A percentile compares a stretch with the other conserved stretches of the same genome.
phyloP scores from a whole-genome alignment of 2,888 invertebrate species.

The Gortyna flavago region DNA sequence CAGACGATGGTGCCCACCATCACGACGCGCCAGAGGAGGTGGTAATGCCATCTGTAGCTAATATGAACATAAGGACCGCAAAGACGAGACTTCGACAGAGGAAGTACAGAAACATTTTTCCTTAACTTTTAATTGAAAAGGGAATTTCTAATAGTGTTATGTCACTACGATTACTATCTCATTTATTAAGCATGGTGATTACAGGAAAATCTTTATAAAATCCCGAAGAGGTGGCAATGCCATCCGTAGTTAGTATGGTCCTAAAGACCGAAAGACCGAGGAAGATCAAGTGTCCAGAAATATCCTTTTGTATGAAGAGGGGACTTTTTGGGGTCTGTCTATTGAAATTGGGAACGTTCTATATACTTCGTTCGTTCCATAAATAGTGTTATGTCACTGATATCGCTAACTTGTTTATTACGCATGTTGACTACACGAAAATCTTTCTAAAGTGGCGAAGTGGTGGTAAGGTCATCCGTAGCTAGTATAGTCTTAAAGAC shows the following conservation, averaged over 20 bases:
- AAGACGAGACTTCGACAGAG: background rate
- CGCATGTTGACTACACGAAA: background rate
- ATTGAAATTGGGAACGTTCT: background rate
- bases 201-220: background rate
- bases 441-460: background rate
- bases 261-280: background rate
- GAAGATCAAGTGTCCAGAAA: background rate
- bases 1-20: slow-evolving; percentile 69
- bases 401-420: background rate
- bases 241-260: background rate
- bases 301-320: background rate
- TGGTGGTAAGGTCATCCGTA: background rate
- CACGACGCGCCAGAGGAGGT: slow-evolving; percentile 32
- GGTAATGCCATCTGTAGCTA: slow-evolving; percentile 23
- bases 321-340: background rate
- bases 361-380: no score
- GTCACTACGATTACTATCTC: background rate
- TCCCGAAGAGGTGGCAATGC: background rate
- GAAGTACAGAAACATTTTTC: background rate
- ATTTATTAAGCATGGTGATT: background rate
- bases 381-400: background rate
- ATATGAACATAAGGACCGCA: background rate
- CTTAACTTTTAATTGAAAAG: background rate
- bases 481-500: background rate
- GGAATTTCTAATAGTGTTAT: background rate